Evolutionary conservation across 2,113 vertebrate species (phyloP), one percentile per base, ranked within the genome.

Genomic region (Aspidoscelis tigris): DNA sequence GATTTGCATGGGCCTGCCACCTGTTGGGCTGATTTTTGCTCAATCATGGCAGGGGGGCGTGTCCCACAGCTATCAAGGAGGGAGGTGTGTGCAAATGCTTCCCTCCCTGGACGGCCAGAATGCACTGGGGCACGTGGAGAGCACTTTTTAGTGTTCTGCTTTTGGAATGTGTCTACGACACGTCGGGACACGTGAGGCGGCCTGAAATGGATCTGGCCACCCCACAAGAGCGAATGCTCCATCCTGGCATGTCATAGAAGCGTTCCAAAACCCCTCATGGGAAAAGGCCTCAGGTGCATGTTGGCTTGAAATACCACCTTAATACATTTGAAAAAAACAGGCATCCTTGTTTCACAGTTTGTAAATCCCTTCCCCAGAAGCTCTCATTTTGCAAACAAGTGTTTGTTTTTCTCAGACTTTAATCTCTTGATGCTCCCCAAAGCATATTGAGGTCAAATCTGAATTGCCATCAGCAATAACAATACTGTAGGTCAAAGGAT

Each of bases 231-330:
- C 33, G 33, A 33, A 33, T 33, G 33, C 68, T 4, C 33, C 12
- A 70, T 16, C 26, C 3, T 18, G 64, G 20, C 7, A 21, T 21
- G 20, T 66, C 21, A 21, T 64, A 64, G 61, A 5, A 14, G 16
- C 16, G 61, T 64, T 64, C 22, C 61, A 64, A 21, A 64, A 64
- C 22, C 22, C 22, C 22, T 64, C 16, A 64, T 20, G 61, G 61
- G 1, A 64, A 64, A 64, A 64, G 22, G 22, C 24, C 64, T 2
- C 22, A 8, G 64, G 64, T 66, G 61, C 89, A 90, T 69, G 79
- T 64, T 91, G 87, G 88, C 91, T 91, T 88, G 84, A 64, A 84
- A 90, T 70, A 65, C 61, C 75, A 71, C 65, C 71, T 39, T 61
- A 55, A 80, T 69, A 84, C 21, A 87, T 33, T 84, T 1, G 22